phyloP scores from a whole-genome alignment of 1,140 invertebrate genomes.

The Marisa cornuarietis region DNA sequence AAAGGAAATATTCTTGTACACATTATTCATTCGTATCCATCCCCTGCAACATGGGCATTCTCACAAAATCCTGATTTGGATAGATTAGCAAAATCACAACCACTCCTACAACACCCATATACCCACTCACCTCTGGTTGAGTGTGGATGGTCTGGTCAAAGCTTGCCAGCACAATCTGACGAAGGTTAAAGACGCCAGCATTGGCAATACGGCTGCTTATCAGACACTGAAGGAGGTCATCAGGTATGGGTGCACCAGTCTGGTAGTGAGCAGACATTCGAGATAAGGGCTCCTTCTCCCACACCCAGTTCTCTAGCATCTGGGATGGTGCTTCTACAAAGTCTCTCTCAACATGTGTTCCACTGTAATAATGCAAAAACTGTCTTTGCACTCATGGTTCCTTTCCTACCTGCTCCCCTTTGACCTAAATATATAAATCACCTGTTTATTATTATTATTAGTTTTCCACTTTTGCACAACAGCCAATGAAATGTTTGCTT shows the following conservation, averaged over 20 bases:
- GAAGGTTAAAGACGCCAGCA: slow-evolving; percentile 68
- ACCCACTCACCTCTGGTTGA: slow-evolving; percentile 47
- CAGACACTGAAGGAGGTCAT: slow-evolving; percentile 67
- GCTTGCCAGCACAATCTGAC: slow-evolving; percentile 68
- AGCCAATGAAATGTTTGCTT: neutral
- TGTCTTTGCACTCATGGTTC: no score
- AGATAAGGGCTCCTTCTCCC: slow-evolving; percentile 68
- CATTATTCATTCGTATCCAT: no score
- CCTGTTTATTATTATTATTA: no score
- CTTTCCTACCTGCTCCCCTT: no score
- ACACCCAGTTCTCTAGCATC: slow-evolving; percentile 73
- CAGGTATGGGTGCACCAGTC: slow-evolving; percentile 65
- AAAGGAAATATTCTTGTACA: no score
- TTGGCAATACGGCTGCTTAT: slow-evolving; percentile 68
- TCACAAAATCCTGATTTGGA: neutral
- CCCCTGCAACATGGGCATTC: no score
- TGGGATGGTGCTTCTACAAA: slow-evolving; percentile 73
- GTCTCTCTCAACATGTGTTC: slow-evolving; percentile 70
- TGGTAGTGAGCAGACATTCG: slow-evolving; percentile 70
- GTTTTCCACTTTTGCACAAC: no score
- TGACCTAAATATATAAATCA: no score
- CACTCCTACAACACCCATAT: neutral
- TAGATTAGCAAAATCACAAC: neutral
- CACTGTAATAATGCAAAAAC: slow-evolving; percentile 49
- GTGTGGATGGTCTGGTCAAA: slow-evolving; percentile 70